phyloP scores from a whole-genome alignment of 2,113 vertebrate species.

The Corythoichthys intestinalis region DNA sequence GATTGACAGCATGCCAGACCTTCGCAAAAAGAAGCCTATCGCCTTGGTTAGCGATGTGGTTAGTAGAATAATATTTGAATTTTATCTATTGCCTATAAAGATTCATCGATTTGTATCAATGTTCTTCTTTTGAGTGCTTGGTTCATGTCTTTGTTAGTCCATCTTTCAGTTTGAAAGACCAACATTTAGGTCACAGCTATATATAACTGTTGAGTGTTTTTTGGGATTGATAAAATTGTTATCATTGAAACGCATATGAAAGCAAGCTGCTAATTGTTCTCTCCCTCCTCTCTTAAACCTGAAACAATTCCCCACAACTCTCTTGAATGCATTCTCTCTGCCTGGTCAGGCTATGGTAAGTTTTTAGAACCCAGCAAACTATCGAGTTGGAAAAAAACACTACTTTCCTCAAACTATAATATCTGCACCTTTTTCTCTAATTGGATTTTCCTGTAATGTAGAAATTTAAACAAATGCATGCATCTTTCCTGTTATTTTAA shows the following conservation, averaged over 20 bases:
- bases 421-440: slow-evolving; percentile 22
- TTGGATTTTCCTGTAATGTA: slow-evolving; percentile 1
- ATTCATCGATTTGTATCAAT: slow-evolving; percentile 1
- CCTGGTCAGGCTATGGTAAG: slow-evolving; percentile 93
- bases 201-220: slow-evolving; percentile 20
- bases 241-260: slow-evolving; percentile 46
- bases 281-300: slow-evolving; percentile 68
- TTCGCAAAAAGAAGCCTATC: slow-evolving; percentile 93
- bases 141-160: background rate
- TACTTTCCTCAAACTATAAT: slow-evolving; percentile 13
- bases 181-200: slow-evolving; percentile 4
- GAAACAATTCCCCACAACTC: slow-evolving; percentile 79
- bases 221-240: slow-evolving; percentile 35
- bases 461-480: slow-evolving; percentile 42
- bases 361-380: slow-evolving; percentile 61
- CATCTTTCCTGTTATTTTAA: background rate
- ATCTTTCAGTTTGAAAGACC: slow-evolving; percentile 28
- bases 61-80: slow-evolving; percentile 57
- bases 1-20: slow-evolving; percentile 98
- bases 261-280: slow-evolving; percentile 60
- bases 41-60: slow-evolving; percentile 97
- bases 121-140: slow-evolving; percentile 2
- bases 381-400: slow-evolving; percentile 46
- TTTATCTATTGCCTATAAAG: background rate
- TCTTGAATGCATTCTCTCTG: slow-evolving; percentile 81